Percentiles rank a stretch among this genome's conserved stretches.
phyloP scores from a whole-genome alignment of 2,113 vertebrate species.

The Galemys pyrenaicus region DNA sequence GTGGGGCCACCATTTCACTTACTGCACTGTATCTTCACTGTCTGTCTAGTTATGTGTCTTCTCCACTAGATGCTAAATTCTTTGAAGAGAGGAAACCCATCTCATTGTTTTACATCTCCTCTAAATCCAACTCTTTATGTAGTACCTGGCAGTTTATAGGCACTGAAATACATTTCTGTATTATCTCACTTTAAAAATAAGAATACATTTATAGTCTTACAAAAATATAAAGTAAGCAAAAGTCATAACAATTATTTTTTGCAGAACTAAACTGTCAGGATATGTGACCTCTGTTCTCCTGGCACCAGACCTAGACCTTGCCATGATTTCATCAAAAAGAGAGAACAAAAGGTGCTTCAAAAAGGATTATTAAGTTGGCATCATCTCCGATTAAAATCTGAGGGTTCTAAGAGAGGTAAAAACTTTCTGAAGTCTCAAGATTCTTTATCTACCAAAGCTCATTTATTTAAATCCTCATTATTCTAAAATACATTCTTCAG shows the following conservation, averaged over 20 bases:
- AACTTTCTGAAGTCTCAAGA: background rate
- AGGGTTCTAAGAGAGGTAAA: background rate
- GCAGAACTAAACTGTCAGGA: background rate
- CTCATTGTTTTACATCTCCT: background rate
- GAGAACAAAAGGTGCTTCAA: background rate
- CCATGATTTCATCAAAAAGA: background rate
- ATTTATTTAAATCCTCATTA: no score
- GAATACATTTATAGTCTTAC: background rate
- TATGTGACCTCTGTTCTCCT: background rate
- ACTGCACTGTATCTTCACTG: background rate
- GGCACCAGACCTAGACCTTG: background rate
- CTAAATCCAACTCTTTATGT: background rate
- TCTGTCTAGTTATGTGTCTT: background rate
- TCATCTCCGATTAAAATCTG: background rate
- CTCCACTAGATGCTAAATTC: background rate
- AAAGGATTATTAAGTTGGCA: background rate
- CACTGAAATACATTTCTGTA: background rate
- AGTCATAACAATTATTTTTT: background rate
- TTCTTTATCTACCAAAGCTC: background rate
- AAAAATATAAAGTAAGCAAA: background rate
- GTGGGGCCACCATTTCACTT: background rate
- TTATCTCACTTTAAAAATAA: slow-evolving; percentile 32
- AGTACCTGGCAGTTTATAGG: background rate
- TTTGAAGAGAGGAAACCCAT: background rate
- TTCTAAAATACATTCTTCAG: no score